Percentiles rank a stretch among this genome's conserved stretches.
phyloP scores from a whole-genome alignment of 1,140 invertebrate species.

The Centruroides sculpturatus region DNA sequence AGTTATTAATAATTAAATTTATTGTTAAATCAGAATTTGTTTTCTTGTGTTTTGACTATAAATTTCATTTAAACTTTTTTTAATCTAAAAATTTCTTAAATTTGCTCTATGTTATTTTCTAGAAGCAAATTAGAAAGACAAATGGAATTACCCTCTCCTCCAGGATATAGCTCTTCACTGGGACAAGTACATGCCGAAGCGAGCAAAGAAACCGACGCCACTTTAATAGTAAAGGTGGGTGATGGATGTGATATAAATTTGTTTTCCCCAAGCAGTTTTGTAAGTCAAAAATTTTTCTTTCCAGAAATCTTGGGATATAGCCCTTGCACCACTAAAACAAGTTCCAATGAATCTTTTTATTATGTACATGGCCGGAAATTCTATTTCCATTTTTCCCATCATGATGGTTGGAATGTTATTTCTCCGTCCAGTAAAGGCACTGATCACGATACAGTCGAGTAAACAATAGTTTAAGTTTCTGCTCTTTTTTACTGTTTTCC shows the following conservation, averaged over 20 bases:
- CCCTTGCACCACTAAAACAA: conserved; percentile 78
- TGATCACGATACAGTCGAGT: conserved; percentile 76
- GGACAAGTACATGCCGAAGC: conserved; percentile 54
- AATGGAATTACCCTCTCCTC: conserved; percentile 51
- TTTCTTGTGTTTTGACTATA: no score
- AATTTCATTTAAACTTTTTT: no score
- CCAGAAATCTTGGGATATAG: conserved; percentile 90
- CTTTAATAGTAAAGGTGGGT: conserved; percentile 60
- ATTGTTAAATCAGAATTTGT: no score
- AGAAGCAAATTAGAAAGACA: conserved; percentile 11
- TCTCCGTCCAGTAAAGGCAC: conserved; percentile 83
- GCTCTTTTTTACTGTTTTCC: no score
- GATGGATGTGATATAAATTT: background rate
- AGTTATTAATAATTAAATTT: no score
- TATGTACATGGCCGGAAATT: conserved; percentile 99
- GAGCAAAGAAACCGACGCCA: conserved; percentile 57
- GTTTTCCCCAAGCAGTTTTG: background rate
- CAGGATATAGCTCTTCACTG: conserved; percentile 60
- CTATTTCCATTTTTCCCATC: conserved; percentile 99
- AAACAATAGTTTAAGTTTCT: conserved; percentile 21
- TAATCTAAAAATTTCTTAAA: no score
- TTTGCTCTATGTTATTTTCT: background rate
- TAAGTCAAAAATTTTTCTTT: conserved; percentile 1
- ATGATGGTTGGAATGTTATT: conserved; percentile 99
- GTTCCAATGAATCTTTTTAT: conserved; percentile 98